Evolutionary conservation across 1,140 invertebrate species (phyloP).

Genomic region (Euura saliciscinereae): DNA sequence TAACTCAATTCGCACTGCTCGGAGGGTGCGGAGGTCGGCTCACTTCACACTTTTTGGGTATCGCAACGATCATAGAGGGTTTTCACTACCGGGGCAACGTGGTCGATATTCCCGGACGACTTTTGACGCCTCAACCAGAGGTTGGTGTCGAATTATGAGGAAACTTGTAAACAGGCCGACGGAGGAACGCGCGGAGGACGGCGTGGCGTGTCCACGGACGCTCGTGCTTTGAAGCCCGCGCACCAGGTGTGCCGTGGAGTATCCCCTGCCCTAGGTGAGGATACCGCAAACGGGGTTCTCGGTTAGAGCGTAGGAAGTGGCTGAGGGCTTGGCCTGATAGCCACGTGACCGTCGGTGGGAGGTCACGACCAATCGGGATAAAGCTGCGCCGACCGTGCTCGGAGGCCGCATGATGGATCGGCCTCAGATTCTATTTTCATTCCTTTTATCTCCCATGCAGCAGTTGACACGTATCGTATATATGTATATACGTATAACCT

Average conservation of each 20-base stretch:
- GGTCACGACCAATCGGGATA: slow-evolving; percentile 48
- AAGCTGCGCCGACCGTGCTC: slow-evolving; percentile 37
- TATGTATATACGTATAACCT: slow-evolving; percentile 39
- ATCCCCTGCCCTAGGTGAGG: slow-evolving; percentile 4
- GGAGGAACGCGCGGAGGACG: slow-evolving; percentile 31
- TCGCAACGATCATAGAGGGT: too few species aligned
- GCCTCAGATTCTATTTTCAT: slow-evolving; percentile 52
- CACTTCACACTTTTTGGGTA: too few species aligned
- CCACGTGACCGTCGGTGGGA: slow-evolving; percentile 49
- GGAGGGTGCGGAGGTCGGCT: too few species aligned
- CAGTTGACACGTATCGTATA: slow-evolving; percentile 58
- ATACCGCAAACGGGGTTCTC: background rate
- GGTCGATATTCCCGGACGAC: too few species aligned
- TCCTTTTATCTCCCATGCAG: slow-evolving; percentile 57
- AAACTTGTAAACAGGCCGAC: background rate
- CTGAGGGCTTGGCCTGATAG: slow-evolving; percentile 6
- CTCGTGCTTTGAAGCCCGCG: slow-evolving; percentile 8
- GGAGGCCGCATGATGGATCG: slow-evolving; percentile 58
- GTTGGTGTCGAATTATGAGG: too few species aligned
- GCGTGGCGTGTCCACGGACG: slow-evolving; percentile 26
- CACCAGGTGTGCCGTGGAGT: slow-evolving; percentile 3
- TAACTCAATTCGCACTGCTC: too few species aligned
- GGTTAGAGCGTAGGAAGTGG: background rate
- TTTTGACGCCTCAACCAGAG: too few species aligned
- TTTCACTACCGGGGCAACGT: too few species aligned